Evolutionary conservation across 2,888 invertebrate genomes (phyloP), one percentile per base, ranked within the genome.

Genomic region (Pollenia labialis): DNA sequence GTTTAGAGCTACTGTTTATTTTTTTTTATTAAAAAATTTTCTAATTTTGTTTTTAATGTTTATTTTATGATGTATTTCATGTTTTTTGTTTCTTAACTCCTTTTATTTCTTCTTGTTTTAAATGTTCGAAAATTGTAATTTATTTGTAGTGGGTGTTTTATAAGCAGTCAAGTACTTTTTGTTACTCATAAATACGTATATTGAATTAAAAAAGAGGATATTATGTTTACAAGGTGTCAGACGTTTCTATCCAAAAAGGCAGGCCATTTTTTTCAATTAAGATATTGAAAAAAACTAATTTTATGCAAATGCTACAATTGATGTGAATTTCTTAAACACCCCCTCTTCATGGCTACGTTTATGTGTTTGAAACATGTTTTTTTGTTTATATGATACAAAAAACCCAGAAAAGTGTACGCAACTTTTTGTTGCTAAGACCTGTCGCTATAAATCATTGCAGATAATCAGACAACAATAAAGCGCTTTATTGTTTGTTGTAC

Each of bases 391-490:
- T 14, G 7, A 3, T 56, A 52, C 2, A 72, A 32, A 48, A n/a
- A 69, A n/a, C 14, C 60, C 32, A 42, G n/a, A 50, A 81, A 66
- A 60, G 23, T 58, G 40, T 68, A 64, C 56, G 56, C 71, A 79
- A 82, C 56, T 64, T 64, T 56, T 69, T 48, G 56, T 80, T 42
- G 46, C 74, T 9, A 32, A 69, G 60, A 71, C 52, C 69, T 86
- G 86, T 83, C 79, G 64, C 54, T 75, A 83, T 86, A 83, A 86
- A 83, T 86, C 79, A 86, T 83, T 64, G 79, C 54, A 66, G 58
- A 83, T 86, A 75, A 83, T 86, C 79, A 23, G 18, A 48, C 18
- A 48, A 77, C 18, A 48, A 77, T 81, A 74, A 77, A 68, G 32
- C 52, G 11, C 23, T 76, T 56, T 69, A 40, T 71, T 42, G 8